These are phyloP conservation scores for Holothuria scabra DNA, from an alignment of 53 echinoderm and acorn worm genomes.

Conservation along the genomic window DNA sequence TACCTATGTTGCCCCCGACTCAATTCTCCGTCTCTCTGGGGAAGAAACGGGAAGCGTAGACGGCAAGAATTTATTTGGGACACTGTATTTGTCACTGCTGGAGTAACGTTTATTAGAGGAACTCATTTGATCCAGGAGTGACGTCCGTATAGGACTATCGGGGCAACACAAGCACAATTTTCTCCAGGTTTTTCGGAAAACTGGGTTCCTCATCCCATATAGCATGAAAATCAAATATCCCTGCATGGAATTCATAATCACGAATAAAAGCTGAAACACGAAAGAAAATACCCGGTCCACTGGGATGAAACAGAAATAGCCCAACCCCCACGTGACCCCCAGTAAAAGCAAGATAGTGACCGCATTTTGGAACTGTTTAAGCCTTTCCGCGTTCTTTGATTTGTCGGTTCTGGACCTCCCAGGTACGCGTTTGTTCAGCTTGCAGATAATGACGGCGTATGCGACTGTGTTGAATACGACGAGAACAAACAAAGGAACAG, in stretches of 20 bases:
- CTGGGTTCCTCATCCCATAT: constrained; percentile 82
- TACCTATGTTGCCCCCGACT: too few species aligned
- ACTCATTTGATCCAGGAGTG: too few species aligned
- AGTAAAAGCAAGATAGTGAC: constrained; percentile 73
- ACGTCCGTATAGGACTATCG: background rate
- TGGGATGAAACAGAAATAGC: constrained; percentile 74
- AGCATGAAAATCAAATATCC: constrained; percentile 90
- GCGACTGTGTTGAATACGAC: constrained; percentile 79
- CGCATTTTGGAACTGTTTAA: constrained; percentile 72
- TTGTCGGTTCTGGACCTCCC: background rate
- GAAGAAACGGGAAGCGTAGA: too few species aligned
- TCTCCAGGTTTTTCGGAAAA: constrained; percentile 63
- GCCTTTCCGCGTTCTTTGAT: background rate
- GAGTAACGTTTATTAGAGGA: too few species aligned
- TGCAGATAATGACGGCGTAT: constrained; percentile 66
- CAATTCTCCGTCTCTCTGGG: too few species aligned
- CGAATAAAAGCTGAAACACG: constrained; percentile 76
- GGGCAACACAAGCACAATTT: constrained; percentile 19
- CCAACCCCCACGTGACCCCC: constrained; percentile 85
- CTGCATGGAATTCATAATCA: constrained; percentile 82
- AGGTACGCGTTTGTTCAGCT: constrained; percentile 53
- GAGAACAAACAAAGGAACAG: constrained; percentile 70
- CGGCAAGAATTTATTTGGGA: too few species aligned
- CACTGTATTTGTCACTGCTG: too few species aligned
- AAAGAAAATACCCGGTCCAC: constrained; percentile 43